Evolutionary conservation across 2,888 invertebrate genomes (phyloP).

Genomic region (Theodoxus fluviatilis): DNA sequence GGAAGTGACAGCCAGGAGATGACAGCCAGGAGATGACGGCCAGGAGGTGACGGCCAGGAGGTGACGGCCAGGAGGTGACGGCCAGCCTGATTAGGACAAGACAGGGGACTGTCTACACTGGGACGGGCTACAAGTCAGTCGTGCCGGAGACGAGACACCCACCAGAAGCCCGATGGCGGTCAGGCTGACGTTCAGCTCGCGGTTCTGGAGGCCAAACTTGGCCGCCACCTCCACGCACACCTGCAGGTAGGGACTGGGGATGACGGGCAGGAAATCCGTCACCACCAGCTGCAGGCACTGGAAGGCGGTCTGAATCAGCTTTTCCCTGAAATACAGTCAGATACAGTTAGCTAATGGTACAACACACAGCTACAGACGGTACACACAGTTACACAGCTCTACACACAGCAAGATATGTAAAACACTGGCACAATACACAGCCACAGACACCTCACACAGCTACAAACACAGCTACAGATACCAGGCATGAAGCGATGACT

Average conservation of each 20-base stretch:
- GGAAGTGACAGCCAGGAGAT: no score
- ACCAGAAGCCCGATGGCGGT: conserved; percentile 97
- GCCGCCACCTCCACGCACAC: conserved; percentile 91
- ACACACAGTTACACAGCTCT: neutral
- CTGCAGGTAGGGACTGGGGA: conserved; percentile 90
- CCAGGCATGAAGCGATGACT: no score
- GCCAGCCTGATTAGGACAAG: no score
- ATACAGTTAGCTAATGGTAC: neutral
- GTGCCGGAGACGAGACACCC: conserved; percentile 44
- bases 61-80: no score
- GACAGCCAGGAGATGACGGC: no score
- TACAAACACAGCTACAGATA: conserved; percentile 3
- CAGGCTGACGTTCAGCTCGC: conserved; percentile 94
- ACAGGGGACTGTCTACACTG: no score
- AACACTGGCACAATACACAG: neutral
- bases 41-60: no score
- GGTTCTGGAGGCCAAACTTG: conserved; percentile 93
- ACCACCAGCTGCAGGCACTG: conserved; percentile 94
- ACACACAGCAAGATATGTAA: neutral
- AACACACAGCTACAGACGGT: neutral
- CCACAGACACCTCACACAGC: neutral
- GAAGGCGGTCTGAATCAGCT: conserved; percentile 90
- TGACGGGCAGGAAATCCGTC: conserved; percentile 90
- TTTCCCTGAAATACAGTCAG: conserved; percentile 70
- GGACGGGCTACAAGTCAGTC: no score